Base-by-base conservation (phyloP, 2,113 vertebrate species). In the Salvelinus alpinus region DNA sequence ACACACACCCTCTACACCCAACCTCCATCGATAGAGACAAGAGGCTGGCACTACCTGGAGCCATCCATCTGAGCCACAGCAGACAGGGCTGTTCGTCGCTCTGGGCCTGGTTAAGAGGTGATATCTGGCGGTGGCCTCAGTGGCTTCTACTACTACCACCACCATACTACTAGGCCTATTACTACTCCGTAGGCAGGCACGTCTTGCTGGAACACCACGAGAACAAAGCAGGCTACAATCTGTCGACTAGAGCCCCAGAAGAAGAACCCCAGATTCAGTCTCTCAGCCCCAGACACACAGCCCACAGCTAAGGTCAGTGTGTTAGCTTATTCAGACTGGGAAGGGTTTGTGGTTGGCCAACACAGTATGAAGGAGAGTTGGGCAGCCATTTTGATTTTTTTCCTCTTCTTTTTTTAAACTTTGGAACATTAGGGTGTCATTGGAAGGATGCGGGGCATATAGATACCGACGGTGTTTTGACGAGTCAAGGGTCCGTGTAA, bases 31-130 rank as follows among this genome's bases (percentile, higher is more conserved):
- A 14, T 5, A n/a, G 4, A 38, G 34, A 38, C 34, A 1, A 8
- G 34, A n/a, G 22, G 20, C 20, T 64, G 60, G 60, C 11, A 65
- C 64, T 65, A 65, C 85, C 82, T 90, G 84, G 81, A 87, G 81
- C 79, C 84, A 90, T 88, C 87, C 76, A 87, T 89, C 71, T 67
- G 78, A 88, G 80, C 71, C 78, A 79, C 84, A 34, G 79, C 77
- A 89, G 80, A 88, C 86, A 79, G 80, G 65, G 64, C 75, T 9
- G 84, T 51, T 13, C 14, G 12, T 87, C 86, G 83, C 89, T 68
- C 38, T 79, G 83, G 84, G 83, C 75, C 48, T 71, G 59, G 79
- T 78, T 86, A 84, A 82, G 74, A 78, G 64, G 71, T 62, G 83
- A 22, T 83, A 79, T 86, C 84, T 91, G 89, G 69, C 83, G 20